A percentile compares a stretch with the other conserved stretches of the same genome.
phyloP scores from a whole-genome alignment of 2,113 vertebrate genomes.

The Zonotrichia leucophrys region DNA sequence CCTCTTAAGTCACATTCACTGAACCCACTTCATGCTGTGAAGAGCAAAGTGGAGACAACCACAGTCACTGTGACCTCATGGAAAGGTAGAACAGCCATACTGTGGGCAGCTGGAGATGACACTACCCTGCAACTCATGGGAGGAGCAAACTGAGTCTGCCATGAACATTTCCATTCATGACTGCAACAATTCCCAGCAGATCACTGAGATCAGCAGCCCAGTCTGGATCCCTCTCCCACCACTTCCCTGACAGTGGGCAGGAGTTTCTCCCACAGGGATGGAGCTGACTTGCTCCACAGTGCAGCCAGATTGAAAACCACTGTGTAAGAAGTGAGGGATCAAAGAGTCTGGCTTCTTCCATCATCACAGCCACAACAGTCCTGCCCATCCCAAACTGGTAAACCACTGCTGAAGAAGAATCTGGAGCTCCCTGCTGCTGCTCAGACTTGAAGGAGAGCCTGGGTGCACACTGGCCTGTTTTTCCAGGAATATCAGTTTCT shows the following conservation, averaged over 20 bases:
- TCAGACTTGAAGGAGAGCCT: not conserved
- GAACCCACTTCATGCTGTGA: not conserved
- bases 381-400: not conserved
- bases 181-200: not conserved
- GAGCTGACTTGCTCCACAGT: not conserved
- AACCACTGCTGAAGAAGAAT: not conserved
- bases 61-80: not conserved
- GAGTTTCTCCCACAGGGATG: not conserved
- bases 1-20: not conserved
- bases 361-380: not conserved
- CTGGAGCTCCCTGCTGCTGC: not conserved
- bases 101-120: not conserved
- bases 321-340: not conserved
- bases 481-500: not conserved
- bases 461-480: not conserved
- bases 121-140: not conserved
- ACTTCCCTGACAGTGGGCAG: not conserved
- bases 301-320: not conserved
- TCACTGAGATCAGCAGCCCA: not conserved
- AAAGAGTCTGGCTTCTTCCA: not conserved
- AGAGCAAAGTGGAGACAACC: not conserved
- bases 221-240: not conserved
- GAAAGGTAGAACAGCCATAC: not conserved
- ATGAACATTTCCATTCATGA: not conserved
- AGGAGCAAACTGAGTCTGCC: not conserved